phyloP scores from a whole-genome alignment of 2,797 vertebrate species.

The Enteromius viviparus region DNA sequence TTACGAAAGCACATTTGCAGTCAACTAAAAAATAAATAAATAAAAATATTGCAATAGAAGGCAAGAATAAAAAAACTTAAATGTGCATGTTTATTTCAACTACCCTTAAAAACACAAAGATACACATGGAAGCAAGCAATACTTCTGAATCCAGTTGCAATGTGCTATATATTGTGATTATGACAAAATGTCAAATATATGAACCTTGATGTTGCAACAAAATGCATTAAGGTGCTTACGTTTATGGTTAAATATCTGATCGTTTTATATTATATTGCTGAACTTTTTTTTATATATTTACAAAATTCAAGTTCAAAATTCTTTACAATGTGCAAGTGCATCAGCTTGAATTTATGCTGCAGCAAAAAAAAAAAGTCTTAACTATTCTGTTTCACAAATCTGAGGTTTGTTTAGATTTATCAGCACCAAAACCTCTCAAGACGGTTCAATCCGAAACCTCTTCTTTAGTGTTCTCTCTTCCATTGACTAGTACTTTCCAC shows the following conservation, averaged over 20 bases:
- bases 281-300: constrained; percentile 64
- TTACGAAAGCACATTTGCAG: not conserved
- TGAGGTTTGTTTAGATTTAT: constrained; percentile 38
- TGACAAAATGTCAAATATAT: not conserved
- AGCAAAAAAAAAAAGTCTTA: constrained; percentile 2
- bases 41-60: not conserved
- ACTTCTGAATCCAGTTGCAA: not conserved
- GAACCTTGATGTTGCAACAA: constrained; percentile 13
- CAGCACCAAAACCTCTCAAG: not conserved
- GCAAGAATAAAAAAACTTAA: not conserved
- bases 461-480: not conserved
- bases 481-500: not conserved
- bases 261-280: constrained; percentile 27
- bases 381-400: constrained; percentile 30
- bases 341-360: constrained; percentile 58
- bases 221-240: constrained; percentile 27
- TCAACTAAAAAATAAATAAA: not conserved
- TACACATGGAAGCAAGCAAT: not conserved
- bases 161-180: not conserved
- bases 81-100: constrained; percentile 11
- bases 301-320: constrained; percentile 70
- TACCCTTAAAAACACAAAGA: constrained; percentile 9
- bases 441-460: not conserved
- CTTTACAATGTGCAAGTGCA: constrained; percentile 72
- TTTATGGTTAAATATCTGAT: constrained; percentile 31